Conservation (phyloP, 2,113 vertebrate species). For the Callorhinus ursinus region DNA sequence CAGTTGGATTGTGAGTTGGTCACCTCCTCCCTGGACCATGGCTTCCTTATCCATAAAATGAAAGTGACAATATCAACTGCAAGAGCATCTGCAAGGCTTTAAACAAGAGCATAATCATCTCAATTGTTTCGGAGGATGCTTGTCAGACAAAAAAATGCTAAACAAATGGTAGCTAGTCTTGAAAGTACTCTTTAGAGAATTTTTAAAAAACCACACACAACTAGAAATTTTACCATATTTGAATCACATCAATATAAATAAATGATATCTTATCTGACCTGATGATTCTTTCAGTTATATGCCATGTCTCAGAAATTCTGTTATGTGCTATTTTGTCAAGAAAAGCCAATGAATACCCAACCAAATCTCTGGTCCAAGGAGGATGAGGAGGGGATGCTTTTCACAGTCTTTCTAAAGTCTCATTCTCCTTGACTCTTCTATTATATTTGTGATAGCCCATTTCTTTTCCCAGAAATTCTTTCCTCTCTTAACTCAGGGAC, state of each 20-base stretch:
- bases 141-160: background rate
- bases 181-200: background rate
- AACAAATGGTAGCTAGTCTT: background rate
- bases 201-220: background rate
- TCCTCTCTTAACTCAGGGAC: background rate
- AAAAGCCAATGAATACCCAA: background rate
- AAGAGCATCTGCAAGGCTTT: background rate
- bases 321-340: background rate
- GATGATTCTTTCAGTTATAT: background rate
- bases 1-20: background rate
- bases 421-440: background rate
- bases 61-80: background rate
- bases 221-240: background rate
- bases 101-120: background rate
- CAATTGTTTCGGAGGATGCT: background rate
- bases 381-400: background rate
- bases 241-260: background rate
- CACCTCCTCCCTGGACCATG: background rate
- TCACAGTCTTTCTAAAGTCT: background rate
- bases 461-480: conserved; percentile 23
- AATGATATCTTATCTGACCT: background rate
- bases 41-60: background rate
- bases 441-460: background rate
- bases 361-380: background rate
- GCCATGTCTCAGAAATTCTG: background rate